A percentile compares a stretch with the other conserved stretches of the same genome.
These are phyloP conservation scores for Ploceus nigricollis DNA, from an alignment of 2,113 vertebrate species.

Conservation along the genomic window DNA sequence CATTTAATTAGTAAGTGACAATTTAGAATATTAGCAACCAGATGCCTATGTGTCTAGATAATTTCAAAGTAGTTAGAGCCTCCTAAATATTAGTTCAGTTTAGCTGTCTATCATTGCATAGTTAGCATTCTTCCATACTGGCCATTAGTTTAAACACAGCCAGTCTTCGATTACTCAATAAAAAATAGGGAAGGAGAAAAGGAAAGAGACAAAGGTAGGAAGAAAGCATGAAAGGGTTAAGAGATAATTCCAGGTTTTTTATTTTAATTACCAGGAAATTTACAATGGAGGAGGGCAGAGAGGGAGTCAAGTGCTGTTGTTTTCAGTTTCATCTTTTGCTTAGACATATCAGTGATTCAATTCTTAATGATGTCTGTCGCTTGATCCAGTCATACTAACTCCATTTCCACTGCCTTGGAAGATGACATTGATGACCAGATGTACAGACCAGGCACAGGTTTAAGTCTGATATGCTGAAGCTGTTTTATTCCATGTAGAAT, in stretches of 20 bases:
- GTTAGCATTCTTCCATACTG: not conserved
- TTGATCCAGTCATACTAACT: not conserved
- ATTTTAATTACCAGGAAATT: not conserved
- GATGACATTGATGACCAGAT: not conserved
- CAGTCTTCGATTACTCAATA: not conserved
- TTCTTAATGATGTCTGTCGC: not conserved
- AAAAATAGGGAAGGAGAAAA: not conserved
- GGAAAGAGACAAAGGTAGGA: not conserved
- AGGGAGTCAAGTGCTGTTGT: not conserved
- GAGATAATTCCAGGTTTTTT: not conserved
- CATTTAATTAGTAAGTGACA: not conserved
- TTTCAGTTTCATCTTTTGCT: not conserved
- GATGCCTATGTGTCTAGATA: not conserved
- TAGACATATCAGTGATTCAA: not conserved
- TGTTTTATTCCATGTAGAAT: not conserved
- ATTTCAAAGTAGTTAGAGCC: not conserved
- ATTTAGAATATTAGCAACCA: not conserved
- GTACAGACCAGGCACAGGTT: not conserved
- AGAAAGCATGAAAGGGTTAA: not conserved
- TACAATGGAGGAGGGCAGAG: rapidly evolving
- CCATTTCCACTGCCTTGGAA: not conserved
- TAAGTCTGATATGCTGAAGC: not conserved
- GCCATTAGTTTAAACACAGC: not conserved
- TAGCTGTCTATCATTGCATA: not conserved
- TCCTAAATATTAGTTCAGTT: not conserved